phyloP scores from a whole-genome alignment of 2,113 vertebrate genomes.

The Boulengeromyrus knoepffleri region DNA sequence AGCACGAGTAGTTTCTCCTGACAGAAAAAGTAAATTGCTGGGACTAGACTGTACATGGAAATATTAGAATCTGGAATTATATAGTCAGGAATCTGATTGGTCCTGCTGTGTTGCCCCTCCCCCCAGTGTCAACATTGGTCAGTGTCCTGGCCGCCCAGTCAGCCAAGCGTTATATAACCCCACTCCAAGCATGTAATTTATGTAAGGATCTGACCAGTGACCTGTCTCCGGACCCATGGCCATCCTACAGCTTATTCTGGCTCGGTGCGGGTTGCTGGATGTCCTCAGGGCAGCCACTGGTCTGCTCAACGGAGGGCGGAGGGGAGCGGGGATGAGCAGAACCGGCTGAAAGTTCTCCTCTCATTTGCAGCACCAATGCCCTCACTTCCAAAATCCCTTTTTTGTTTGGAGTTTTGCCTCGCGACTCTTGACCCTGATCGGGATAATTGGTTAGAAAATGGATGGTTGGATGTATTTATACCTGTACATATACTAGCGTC shows the following conservation, averaged over 20 bases:
- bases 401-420: background rate
- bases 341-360: background rate
- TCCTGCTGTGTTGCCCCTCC: background rate
- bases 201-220: background rate
- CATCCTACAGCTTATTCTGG: background rate
- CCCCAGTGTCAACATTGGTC: background rate
- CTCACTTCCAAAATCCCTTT: background rate
- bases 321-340: background rate
- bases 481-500: background rate
- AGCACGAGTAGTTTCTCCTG: background rate
- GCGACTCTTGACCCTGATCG: background rate
- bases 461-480: background rate
- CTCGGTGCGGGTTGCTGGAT: background rate
- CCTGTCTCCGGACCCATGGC: background rate
- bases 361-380: background rate
- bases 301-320: background rate
- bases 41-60: background rate
- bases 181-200: background rate
- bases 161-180: background rate
- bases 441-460: background rate
- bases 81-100: background rate
- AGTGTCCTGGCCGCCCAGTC: background rate
- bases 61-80: background rate
- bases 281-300: background rate
- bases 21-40: background rate